Evolutionary conservation across 64 coral and sea anemone species (phyloP).

Genomic region (Montipora cactus): DNA sequence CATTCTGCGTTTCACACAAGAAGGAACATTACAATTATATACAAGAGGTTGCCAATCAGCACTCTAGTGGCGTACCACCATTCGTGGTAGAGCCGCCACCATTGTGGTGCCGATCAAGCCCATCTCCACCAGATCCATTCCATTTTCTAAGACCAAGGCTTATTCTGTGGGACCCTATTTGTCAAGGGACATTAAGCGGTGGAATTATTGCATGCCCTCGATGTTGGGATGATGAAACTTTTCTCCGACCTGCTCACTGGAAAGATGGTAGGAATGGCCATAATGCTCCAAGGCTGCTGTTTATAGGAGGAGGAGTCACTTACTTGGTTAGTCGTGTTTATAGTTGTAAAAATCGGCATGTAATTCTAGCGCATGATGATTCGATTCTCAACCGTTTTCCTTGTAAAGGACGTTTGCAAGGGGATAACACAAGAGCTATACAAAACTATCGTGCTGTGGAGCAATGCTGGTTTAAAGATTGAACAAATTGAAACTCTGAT

Average conservation of each 20-base stretch:
- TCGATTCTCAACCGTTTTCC: background rate
- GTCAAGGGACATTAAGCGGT: background rate
- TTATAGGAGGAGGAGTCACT: constrained; percentile 11
- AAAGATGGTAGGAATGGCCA: constrained; percentile 37
- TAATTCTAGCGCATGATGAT: constrained; percentile 28
- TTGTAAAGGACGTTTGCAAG: constrained; percentile 6
- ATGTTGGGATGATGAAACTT: background rate
- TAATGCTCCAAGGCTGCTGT: constrained; percentile 29
- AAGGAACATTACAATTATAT: constrained; percentile 46
- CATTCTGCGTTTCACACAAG: constrained; percentile 34
- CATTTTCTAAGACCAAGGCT: constrained; percentile 23
- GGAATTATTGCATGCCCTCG: constrained; percentile 21
- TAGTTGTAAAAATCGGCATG: constrained; percentile 27
- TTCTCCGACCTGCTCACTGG: constrained; percentile 33
- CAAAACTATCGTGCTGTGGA: background rate
- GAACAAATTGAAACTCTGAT: constrained; percentile 26
- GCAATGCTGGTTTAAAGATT: constrained; percentile 18
- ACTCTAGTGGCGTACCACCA: background rate
- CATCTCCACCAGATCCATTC: constrained; percentile 25
- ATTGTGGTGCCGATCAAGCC: background rate
- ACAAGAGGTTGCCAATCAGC: background rate
- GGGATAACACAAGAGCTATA: constrained; percentile 27
- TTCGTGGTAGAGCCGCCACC: constrained; percentile 33
- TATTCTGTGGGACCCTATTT: constrained; percentile 35
- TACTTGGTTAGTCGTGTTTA: constrained; percentile 44